A percentile compares a stretch with the other conserved stretches of the same genome.
These are phyloP conservation scores for Albula goreensis DNA, from an alignment of 2,113 vertebrate species.

Conservation along the genomic window DNA sequence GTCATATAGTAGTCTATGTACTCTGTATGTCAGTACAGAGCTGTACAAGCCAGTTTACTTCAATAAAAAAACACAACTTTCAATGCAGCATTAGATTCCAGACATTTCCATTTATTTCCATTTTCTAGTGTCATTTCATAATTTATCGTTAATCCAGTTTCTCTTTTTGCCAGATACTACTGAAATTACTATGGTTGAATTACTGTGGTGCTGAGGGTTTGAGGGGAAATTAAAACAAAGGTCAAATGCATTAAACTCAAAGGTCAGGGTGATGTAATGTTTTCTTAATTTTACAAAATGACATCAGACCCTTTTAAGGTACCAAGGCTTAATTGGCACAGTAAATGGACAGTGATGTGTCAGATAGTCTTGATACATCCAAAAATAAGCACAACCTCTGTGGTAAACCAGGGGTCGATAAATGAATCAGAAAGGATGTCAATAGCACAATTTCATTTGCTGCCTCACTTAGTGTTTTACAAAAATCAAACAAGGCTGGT, in stretches of 20 bases:
- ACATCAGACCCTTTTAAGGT: background rate
- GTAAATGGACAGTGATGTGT: background rate
- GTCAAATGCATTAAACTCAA: background rate
- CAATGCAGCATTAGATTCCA: background rate
- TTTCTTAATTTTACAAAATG: background rate
- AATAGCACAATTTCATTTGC: background rate
- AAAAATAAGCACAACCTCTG: background rate
- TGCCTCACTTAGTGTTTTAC: background rate
- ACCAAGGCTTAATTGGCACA: background rate
- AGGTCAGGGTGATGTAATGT: background rate
- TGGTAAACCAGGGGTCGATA: background rate
- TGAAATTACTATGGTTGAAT: background rate
- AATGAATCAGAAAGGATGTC: background rate
- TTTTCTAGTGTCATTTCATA: background rate
- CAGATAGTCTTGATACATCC: background rate
- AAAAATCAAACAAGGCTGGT: background rate
- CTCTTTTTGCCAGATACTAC: background rate
- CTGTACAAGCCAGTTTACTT: background rate
- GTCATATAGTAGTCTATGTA: no score
- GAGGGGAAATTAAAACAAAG: background rate
- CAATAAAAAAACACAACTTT: background rate
- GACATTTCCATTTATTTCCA: background rate
- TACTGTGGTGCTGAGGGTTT: background rate
- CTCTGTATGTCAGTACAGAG: no score
- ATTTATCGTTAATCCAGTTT: background rate